Conservation (phyloP, 2,113 vertebrate species). For the Synodontis membranacea region DNA sequence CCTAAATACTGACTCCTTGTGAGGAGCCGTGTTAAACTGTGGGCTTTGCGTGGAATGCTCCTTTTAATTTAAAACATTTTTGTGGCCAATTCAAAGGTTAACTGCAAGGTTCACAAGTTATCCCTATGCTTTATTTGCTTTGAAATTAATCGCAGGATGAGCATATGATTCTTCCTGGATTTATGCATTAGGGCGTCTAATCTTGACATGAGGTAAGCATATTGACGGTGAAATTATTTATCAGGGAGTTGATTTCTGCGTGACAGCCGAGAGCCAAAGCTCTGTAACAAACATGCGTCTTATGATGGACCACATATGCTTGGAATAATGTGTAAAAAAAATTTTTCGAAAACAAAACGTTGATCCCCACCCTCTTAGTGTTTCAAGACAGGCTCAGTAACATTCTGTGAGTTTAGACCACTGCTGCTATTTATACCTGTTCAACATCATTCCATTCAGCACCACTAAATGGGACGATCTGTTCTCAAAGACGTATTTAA, state of each 20-base stretch:
- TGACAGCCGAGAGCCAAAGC: neutral
- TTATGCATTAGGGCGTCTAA: neutral
- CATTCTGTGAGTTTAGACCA: neutral
- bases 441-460: no score
- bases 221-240: neutral
- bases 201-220: neutral
- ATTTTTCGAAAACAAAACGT: neutral
- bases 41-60: constrained; percentile 22
- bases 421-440: neutral
- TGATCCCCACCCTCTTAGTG: neutral
- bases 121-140: neutral
- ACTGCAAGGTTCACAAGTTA: neutral
- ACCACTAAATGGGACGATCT: neutral
- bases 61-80: constrained; percentile 29
- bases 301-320: neutral
- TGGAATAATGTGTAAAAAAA: neutral
- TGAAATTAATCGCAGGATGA: constrained; percentile 4
- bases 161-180: neutral
- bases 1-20: constrained; percentile 8
- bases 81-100: constrained; percentile 15
- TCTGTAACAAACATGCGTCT: neutral
- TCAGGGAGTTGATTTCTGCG: neutral
- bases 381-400: neutral
- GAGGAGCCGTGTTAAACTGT: neutral
- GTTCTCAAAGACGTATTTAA: neutral